These are phyloP conservation scores for Xenotilapia caudafasciata DNA, from an alignment of 2,113 vertebrate species.

Conservation along the genomic window DNA sequence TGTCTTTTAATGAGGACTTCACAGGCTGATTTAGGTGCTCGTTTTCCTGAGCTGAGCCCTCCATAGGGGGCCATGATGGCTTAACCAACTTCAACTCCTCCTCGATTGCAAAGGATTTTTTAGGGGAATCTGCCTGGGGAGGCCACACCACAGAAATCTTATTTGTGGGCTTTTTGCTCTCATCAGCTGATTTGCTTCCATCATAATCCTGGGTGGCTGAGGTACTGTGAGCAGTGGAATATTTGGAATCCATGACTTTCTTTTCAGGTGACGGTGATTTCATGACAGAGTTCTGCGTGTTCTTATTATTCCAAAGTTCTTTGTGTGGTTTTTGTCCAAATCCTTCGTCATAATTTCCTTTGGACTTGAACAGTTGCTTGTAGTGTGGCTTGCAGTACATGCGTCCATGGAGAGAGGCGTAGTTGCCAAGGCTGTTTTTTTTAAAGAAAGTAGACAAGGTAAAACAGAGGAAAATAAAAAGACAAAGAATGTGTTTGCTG, in stretches of 20 bases:
- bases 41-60: conserved; percentile 27
- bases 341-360: conserved; percentile 97
- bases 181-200: conserved; percentile 43
- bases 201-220: neutral
- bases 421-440: conserved; percentile 87
- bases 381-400: conserved; percentile 97
- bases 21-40: neutral
- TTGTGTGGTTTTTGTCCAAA: conserved; percentile 94
- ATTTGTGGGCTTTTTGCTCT: conserved; percentile 70
- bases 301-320: conserved; percentile 82
- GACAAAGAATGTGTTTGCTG: neutral
- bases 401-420: conserved; percentile 94
- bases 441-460: neutral
- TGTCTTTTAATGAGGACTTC: conserved; percentile 33
- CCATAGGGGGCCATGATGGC: conserved; percentile 84
- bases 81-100: conserved; percentile 80
- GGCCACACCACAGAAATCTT: conserved; percentile 93
- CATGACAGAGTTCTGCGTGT: conserved; percentile 37
- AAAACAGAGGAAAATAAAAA: neutral
- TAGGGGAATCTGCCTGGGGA: conserved; percentile 74
- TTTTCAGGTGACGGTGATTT: conserved; percentile 50
- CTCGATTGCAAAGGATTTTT: conserved; percentile 75
- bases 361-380: conserved; percentile 96
- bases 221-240: neutral
- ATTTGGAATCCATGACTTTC: conserved; percentile 24